phyloP scores from a whole-genome alignment of 53 echinoderm and acorn worm genomes.

The Paracentrotus lividus region DNA sequence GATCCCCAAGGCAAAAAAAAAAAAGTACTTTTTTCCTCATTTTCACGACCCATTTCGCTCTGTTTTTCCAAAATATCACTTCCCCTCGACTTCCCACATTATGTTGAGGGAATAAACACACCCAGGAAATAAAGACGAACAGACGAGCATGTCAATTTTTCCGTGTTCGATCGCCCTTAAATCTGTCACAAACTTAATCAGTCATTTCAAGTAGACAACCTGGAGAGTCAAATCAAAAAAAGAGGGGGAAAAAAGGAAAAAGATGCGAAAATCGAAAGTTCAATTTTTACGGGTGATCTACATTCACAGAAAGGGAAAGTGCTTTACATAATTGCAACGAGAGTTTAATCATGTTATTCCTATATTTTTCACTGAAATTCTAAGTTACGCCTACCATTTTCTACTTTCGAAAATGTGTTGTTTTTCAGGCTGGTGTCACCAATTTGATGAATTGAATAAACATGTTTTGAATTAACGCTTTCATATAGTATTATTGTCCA shows the following conservation, averaged over 20 bases:
- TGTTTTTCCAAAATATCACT: slow-evolving; percentile 16
- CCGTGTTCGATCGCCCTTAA: neutral
- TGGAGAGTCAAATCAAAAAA: neutral
- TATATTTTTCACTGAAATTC: too few species aligned
- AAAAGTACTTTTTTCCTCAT: neutral
- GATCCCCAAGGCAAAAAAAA: too few species aligned
- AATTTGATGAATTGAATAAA: too few species aligned
- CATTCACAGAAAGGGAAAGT: neutral
- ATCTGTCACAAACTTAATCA: slow-evolving; percentile 44
- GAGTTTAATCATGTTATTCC: neutral
- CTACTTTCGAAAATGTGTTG: too few species aligned
- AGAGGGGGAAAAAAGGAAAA: neutral
- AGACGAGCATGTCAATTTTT: neutral
- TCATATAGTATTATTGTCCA: too few species aligned
- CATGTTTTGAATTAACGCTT: too few species aligned
- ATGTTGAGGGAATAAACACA: slow-evolving; percentile 13
- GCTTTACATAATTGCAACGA: neutral
- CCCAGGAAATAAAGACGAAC: neutral
- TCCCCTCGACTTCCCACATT: slow-evolving; percentile 5
- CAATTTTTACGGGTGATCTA: neutral
- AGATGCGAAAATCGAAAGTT: neutral
- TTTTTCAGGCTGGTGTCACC: too few species aligned
- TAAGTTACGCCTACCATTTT: too few species aligned
- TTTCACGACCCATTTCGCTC: slow-evolving; percentile 37
- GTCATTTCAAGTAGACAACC: slow-evolving; percentile 8